phyloP scores from a whole-genome alignment of 2,888 invertebrate genomes.

The Protodeltote pygarga region DNA sequence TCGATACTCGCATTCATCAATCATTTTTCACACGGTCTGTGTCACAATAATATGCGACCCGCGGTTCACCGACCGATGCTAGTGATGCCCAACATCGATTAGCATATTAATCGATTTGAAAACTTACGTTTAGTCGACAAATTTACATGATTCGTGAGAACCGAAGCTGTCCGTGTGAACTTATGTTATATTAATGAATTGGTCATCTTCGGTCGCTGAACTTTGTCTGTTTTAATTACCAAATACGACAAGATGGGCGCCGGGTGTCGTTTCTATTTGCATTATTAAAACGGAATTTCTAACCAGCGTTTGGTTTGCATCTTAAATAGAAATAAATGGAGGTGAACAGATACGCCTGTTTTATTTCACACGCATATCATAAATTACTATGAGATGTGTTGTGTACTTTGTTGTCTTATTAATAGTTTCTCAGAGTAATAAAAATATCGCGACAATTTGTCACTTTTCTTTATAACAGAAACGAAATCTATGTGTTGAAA shows the following conservation, averaged over 20 bases:
- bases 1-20: slow-evolving; percentile 54
- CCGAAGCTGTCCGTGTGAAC: slow-evolving; percentile 82
- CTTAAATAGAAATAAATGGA: slow-evolving; percentile 7
- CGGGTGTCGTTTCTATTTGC: slow-evolving; percentile 43
- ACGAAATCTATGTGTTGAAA: slow-evolving; percentile 4
- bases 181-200: slow-evolving; percentile 87
- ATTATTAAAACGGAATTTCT: slow-evolving; percentile 35
- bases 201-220: slow-evolving; percentile 79
- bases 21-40: slow-evolving; percentile 96
- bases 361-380: slow-evolving; percentile 11
- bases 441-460: slow-evolving; percentile 33
- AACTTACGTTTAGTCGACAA: slow-evolving; percentile 86
- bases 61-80: slow-evolving; percentile 81
- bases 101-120: slow-evolving; percentile 87
- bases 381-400: slow-evolving; percentile 14
- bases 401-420: slow-evolving; percentile 10
- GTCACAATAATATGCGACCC: slow-evolving; percentile 85
- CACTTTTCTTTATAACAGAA: slow-evolving; percentile 13
- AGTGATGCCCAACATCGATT: slow-evolving; percentile 82
- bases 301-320: slow-evolving; percentile 8
- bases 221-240: slow-evolving; percentile 77
- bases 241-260: slow-evolving; percentile 56
- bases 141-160: slow-evolving; percentile 87
- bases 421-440: slow-evolving; percentile 18
- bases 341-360: not conserved